Conservation (phyloP, 2,888 invertebrate species). For the Heteromyza rotundicornis region DNA sequence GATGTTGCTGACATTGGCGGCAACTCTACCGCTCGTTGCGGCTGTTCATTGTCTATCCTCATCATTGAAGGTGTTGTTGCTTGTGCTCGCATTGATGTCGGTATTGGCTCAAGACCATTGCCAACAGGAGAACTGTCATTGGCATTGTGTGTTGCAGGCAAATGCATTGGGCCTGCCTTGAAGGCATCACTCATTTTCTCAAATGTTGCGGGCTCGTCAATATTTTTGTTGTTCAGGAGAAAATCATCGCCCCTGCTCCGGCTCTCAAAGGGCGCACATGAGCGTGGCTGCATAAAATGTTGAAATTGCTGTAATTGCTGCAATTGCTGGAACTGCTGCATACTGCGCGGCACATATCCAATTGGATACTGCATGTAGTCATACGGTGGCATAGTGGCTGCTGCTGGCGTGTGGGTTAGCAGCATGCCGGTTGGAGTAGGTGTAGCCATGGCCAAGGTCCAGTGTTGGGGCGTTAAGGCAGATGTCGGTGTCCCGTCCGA, state of each 20-base stretch:
- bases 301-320: slow-evolving; percentile 20
- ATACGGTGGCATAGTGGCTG: neutral
- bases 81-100: slow-evolving; percentile 33
- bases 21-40: slow-evolving; percentile 24
- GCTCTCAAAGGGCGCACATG: no score
- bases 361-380: slow-evolving; percentile 38
- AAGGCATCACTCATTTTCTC: slow-evolving; percentile 47
- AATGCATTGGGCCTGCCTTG: neutral
- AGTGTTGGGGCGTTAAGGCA: slow-evolving; percentile 33
- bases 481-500: neutral
- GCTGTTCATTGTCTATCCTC: slow-evolving; percentile 4
- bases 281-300: no score
- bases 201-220: slow-evolving; percentile 45
- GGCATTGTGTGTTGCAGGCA: neutral
- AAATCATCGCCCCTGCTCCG: neutral
- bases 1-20: slow-evolving; percentile 17
- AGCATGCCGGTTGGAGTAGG: slow-evolving; percentile 44
- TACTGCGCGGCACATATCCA: slow-evolving; percentile 33
- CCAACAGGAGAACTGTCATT: neutral
- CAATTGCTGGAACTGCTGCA: neutral
- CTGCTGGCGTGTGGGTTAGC: slow-evolving; percentile 31
- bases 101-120: neutral
- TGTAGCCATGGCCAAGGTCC: slow-evolving; percentile 47
- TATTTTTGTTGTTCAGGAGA: slow-evolving; percentile 5
- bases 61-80: neutral